Conservation (phyloP, 2,888 invertebrate species). For the Entomobrya multifasciata region DNA sequence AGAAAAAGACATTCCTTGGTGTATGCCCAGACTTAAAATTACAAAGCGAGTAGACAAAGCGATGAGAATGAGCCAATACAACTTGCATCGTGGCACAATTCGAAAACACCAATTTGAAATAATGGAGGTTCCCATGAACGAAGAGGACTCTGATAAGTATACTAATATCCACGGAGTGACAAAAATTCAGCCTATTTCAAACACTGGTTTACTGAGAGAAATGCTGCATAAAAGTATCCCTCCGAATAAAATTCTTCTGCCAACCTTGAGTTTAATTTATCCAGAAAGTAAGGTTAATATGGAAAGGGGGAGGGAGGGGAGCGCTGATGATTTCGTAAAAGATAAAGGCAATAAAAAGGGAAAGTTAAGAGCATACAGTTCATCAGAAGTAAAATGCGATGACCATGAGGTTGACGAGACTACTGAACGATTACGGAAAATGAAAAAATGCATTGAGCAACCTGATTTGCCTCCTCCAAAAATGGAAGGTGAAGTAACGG, state of each 20-base stretch:
- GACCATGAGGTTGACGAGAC: background rate
- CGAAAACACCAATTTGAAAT: conserved; percentile 22
- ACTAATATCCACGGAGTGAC: background rate
- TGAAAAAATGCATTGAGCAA: conserved; percentile 34
- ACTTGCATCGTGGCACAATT: too few species aligned
- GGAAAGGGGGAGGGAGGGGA: background rate
- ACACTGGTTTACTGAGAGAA: conserved; percentile 34
- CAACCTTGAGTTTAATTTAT: conserved; percentile 50
- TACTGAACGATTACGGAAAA: background rate
- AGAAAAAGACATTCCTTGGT: conserved; percentile 27
- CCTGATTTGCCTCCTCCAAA: background rate
- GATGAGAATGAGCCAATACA: background rate
- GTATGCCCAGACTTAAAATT: conserved; percentile 24
- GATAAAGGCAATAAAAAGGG: too few species aligned
- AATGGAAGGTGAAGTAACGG: background rate
- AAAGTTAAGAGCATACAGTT: too few species aligned
- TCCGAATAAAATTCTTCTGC: conserved; percentile 32
- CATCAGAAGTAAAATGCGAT: background rate
- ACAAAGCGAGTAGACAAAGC: background rate
- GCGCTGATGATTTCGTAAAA: conserved; percentile 23
- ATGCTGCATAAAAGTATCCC: conserved; percentile 48
- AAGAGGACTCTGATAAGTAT: conserved; percentile 52
- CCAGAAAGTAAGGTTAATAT: conserved; percentile 18
- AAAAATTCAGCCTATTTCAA: background rate
- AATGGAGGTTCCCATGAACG: conserved; percentile 24